Conservation (phyloP, 2,888 invertebrate species). For the Dendrolimus houi region DNA sequence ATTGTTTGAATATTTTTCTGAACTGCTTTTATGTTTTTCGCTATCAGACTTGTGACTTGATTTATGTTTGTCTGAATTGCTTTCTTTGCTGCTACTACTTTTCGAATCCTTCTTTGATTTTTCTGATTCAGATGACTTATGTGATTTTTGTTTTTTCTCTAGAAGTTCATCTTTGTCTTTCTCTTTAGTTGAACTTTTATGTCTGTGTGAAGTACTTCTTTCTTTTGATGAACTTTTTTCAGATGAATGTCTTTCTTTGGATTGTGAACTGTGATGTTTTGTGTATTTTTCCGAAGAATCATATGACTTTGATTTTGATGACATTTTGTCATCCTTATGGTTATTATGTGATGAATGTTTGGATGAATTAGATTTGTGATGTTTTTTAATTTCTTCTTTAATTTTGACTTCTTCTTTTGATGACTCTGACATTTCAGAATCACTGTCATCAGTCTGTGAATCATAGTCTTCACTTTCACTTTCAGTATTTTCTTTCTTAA, state of each 20-base stretch:
- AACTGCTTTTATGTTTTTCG: constrained; percentile 33
- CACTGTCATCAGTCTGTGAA: constrained; percentile 42
- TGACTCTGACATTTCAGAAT: constrained; percentile 39
- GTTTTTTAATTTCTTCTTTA: constrained; percentile 38
- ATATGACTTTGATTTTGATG: constrained; percentile 26
- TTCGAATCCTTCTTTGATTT: constrained; percentile 31
- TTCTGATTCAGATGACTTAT: constrained; percentile 31
- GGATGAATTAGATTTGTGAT: constrained; percentile 30
- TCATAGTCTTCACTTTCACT: constrained; percentile 38
- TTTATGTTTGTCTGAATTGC: constrained; percentile 21
- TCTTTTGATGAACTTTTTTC: constrained; percentile 38
- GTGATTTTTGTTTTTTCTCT: constrained; percentile 38
- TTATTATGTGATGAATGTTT: constrained; percentile 33
- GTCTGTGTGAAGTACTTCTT: constrained; percentile 38
- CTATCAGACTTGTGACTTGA: constrained; percentile 32
- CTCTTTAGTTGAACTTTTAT: constrained; percentile 36
- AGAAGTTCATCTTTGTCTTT: constrained; percentile 24
- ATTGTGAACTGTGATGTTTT: constrained; percentile 30
- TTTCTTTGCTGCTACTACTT: constrained; percentile 22
- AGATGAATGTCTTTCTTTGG: constrained; percentile 29
- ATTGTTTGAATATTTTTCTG: constrained; percentile 28
- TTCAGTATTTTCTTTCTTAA: constrained; percentile 24
- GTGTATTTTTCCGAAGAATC: constrained; percentile 29
- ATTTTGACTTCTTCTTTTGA: constrained; percentile 42
- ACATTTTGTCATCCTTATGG: constrained; percentile 29